phyloP scores from a whole-genome alignment of 2,888 invertebrate genomes.

The Eupithecia exiguata region DNA sequence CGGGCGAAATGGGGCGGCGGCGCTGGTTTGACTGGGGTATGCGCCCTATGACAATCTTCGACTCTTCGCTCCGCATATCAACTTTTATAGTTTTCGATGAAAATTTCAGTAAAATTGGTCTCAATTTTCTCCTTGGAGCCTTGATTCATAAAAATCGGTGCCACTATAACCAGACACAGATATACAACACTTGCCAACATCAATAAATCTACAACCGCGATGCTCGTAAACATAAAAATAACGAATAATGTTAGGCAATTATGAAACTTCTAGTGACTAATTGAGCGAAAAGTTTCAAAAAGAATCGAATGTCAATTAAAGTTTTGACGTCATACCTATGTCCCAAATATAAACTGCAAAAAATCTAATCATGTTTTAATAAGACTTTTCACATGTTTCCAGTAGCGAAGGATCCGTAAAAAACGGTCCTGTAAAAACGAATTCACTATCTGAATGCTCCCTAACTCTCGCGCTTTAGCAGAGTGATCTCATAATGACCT shows the following conservation, averaged over 20 bases:
- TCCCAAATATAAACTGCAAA: background rate
- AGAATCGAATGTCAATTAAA: background rate
- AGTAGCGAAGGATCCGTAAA: too few relatives aligned
- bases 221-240: slow-evolving; percentile 31
- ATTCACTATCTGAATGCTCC: too few relatives aligned
- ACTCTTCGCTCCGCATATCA: background rate
- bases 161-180: slow-evolving; percentile 23
- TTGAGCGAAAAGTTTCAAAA: background rate
- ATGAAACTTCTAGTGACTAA: background rate
- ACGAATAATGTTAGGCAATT: slow-evolving; percentile 16
- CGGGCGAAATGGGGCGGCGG: too few relatives aligned
- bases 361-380: background rate
- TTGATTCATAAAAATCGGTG: slow-evolving; percentile 18
- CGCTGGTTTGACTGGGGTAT: too few relatives aligned
- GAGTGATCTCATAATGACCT: background rate
- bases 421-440: too few relatives aligned
- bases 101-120: background rate
- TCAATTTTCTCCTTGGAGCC: slow-evolving; percentile 2
- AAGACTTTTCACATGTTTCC: background rate
- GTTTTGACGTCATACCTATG: background rate
- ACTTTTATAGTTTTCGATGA: background rate
- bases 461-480: background rate
- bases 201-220: slow-evolving; percentile 30
- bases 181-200: slow-evolving; percentile 31
- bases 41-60: background rate